Base-by-base conservation (phyloP, 2,113 vertebrate species). In the Lagenorhynchus albirostris region DNA sequence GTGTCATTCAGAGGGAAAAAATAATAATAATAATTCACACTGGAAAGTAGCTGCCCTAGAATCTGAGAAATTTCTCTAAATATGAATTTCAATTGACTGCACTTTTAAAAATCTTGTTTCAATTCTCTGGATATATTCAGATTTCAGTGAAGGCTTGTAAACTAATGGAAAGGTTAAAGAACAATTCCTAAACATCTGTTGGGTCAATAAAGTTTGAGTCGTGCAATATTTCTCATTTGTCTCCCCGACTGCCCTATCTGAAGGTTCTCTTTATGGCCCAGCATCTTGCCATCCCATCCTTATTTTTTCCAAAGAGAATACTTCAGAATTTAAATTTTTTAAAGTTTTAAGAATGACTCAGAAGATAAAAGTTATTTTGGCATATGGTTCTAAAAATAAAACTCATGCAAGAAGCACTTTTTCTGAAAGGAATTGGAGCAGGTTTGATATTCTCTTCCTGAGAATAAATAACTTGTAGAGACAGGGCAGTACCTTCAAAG, bases 391-490 rank as follows among this genome's bases (percentile, higher is more conserved):
- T 97, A 74, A 82, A 95, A 97, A 97, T 97, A 94, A 97, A 96
- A 82, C 62, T 92, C 20, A 94, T 79, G 76, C 93, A 97, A 96
- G 70, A 86, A 96, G 36, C 31, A 95, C 31, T 95, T 77, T 95
- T 83, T 87, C 58, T 79, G 85, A 91, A 97, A 91, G 97, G 89
- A 95, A 96, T 20, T 97, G 77, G 91, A 94, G 10, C 63, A 81
- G 77, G 94, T 97, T 96, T 97, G 93, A 97, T 97, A 89, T 97
- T 90, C 94, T 85, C 89, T 96, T 93, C 79, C 89, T 71, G 77
- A 95, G 71, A 98, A 97, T 98, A 97, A 97, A 95, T 97, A 95
- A 97, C 91, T 95, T 93, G 53, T 50, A 53, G 89, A 97, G 93
- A 95, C 50, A 67, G 89, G 82, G 58, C 73, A 60, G 67, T 60